A percentile compares a stretch with the other conserved stretches of the same genome.
These are phyloP conservation scores for Gallinago undulata DNA, from an alignment of 2,113 vertebrate genomes.

Conservation along the genomic window DNA sequence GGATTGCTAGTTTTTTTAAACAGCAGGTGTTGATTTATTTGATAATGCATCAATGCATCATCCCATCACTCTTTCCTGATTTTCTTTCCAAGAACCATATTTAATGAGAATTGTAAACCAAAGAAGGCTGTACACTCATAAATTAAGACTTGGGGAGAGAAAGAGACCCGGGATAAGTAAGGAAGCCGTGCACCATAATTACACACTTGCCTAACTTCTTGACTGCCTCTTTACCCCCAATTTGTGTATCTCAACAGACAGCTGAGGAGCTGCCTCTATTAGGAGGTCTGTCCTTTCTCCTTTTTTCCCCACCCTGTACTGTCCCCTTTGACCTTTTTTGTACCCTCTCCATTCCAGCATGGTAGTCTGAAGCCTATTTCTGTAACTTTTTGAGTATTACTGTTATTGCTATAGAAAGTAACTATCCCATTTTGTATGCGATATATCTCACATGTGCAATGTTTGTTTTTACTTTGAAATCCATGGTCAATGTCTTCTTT, in stretches of 20 bases:
- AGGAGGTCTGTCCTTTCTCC: not conserved
- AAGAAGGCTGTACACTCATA: not conserved
- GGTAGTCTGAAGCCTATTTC: conserved; percentile 5
- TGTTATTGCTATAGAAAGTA: not conserved
- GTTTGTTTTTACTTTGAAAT: conserved; percentile 77
- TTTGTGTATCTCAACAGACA: not conserved
- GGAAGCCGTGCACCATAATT: conserved; percentile 21
- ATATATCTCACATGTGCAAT: conserved; percentile 54
- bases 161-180: not conserved
- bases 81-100: not conserved
- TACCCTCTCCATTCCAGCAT: conserved; percentile 19
- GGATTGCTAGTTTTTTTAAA: not conserved
- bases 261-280: conserved; percentile 4
- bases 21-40: not conserved
- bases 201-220: not conserved
- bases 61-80: not conserved
- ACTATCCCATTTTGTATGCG: conserved; percentile 11
- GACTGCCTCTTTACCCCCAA: not conserved
- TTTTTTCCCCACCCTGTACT: not conserved
- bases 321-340: not conserved
- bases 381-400: not conserved
- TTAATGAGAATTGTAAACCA: not conserved
- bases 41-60: not conserved
- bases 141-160: not conserved
- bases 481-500: conserved; percentile 80